Conservation (phyloP, 2,797 vertebrate species). For the Sitta carolinensis region DNA sequence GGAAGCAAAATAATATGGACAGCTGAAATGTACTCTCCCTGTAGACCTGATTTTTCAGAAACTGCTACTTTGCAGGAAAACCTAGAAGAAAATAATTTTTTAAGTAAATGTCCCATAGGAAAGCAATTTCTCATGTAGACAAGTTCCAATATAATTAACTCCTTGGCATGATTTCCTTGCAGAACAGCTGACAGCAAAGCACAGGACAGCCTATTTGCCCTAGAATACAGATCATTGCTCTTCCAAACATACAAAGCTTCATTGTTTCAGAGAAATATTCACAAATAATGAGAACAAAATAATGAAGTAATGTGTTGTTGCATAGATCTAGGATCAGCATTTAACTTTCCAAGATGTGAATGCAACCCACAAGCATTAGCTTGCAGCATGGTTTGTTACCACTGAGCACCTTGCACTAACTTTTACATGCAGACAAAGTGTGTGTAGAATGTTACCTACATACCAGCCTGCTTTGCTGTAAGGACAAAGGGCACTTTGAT, state of each 20-base stretch:
- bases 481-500: conserved; percentile 32
- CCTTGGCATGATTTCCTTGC: not conserved
- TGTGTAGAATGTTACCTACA: not conserved
- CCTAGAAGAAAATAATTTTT: not conserved
- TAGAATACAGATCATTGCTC: not conserved
- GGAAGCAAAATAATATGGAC: not conserved
- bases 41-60: not conserved
- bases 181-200: not conserved
- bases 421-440: not conserved
- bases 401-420: not conserved
- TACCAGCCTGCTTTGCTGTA: not conserved
- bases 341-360: not conserved
- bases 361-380: not conserved
- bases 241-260: not conserved
- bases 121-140: not conserved
- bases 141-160: not conserved
- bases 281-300: not conserved
- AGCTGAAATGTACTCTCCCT: not conserved
- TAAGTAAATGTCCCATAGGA: not conserved
- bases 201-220: not conserved
- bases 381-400: not conserved
- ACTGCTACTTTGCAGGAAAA: not conserved
- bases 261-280: not conserved
- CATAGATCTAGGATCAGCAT: not conserved
- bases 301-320: not conserved